A percentile compares a stretch with the other conserved stretches of the same genome.
phyloP scores from a whole-genome alignment of 2,888 invertebrate species.

The Lasioglossum leucozonium region DNA sequence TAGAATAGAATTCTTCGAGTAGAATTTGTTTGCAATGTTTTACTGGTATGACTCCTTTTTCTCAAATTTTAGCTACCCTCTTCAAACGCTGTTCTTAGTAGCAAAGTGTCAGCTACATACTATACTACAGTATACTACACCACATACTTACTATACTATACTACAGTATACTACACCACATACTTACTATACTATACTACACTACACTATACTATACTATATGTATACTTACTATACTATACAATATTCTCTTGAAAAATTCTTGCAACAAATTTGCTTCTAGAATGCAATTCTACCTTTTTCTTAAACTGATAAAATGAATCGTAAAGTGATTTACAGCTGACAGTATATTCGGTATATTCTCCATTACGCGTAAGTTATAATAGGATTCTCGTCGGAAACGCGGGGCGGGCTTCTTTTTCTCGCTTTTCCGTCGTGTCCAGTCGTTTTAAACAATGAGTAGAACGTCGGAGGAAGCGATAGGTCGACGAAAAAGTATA shows the following conservation, averaged over 20 bases:
- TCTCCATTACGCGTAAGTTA: neutral
- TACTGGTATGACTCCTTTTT: no score
- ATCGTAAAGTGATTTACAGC: neutral
- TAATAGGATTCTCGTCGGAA: neutral
- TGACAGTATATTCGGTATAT: neutral
- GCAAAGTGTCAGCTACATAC: no score
- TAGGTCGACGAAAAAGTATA: conserved; percentile 39
- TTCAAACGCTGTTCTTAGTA: neutral
- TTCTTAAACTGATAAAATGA: neutral
- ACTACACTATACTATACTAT: no score
- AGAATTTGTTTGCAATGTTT: neutral
- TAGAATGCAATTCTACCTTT: neutral
- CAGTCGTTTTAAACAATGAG: conserved; percentile 32
- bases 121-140: no score
- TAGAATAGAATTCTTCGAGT: no score
- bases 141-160: no score
- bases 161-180: no score
- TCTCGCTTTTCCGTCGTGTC: conserved; percentile 36
- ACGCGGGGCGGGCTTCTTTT: conserved; percentile 18
- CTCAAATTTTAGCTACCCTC: neutral
- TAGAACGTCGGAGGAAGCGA: conserved; percentile 38
- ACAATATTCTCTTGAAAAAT: neutral
- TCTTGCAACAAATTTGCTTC: neutral
- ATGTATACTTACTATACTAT: no score
- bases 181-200: no score